A percentile compares a stretch with the other conserved stretches of the same genome.
These are phyloP conservation scores for Peromyscus leucopus DNA, from an alignment of 2,113 vertebrate species.

Conservation along the genomic window DNA sequence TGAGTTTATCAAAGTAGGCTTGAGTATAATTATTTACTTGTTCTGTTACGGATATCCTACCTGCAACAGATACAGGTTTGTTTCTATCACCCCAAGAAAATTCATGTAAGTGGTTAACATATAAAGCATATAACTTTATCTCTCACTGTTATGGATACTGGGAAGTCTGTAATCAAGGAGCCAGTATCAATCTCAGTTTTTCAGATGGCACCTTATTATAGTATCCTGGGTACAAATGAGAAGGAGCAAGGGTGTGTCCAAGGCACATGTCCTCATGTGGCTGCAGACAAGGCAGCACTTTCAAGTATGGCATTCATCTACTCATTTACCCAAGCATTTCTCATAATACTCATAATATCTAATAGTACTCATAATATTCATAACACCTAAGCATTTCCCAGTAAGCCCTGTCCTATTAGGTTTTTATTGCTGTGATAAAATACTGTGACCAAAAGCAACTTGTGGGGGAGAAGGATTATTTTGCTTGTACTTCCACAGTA, in stretches of 20 bases:
- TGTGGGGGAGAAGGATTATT: not conserved
- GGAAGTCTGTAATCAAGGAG: not conserved
- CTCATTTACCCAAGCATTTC: not conserved
- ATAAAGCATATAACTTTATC: not conserved
- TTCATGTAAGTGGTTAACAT: not conserved
- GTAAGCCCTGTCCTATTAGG: not conserved
- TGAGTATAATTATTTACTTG: not conserved
- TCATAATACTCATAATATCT: not conserved
- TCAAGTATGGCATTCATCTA: not conserved
- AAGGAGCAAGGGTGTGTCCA: fast-evolving
- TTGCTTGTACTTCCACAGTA: not conserved
- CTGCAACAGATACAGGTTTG: not conserved
- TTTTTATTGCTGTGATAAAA: not conserved
- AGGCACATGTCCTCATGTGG: not conserved
- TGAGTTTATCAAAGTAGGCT: not conserved
- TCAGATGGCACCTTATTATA: too few species aligned
- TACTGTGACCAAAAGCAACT: not conserved
- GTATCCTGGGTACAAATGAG: not conserved
- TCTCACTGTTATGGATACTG: not conserved
- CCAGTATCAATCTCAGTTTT: not conserved
- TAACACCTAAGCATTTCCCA: not conserved
- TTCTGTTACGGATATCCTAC: not conserved
- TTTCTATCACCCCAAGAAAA: not conserved
- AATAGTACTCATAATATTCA: not conserved
- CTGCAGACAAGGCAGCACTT: not conserved